Evolutionary conservation across 2,797 vertebrate species (phyloP), one percentile per base, ranked within the genome.

Genomic region (Pseudomugil gertrudae): DNA sequence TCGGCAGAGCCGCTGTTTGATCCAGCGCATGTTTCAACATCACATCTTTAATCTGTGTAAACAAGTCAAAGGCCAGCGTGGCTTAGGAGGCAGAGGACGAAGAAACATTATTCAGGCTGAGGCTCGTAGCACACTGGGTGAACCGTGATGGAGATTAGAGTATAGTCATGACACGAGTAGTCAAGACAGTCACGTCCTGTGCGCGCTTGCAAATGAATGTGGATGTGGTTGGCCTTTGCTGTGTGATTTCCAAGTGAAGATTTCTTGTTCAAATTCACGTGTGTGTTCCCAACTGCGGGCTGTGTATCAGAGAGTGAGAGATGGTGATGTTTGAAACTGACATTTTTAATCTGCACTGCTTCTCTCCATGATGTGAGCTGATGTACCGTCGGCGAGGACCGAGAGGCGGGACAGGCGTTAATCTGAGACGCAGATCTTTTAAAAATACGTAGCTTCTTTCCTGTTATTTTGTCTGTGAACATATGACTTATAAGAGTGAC

Each of bases 321-420:
- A 55, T 32, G 69, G 66, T 79, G 78, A 85, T 11, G 85, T 84
- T 65, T 75, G 81, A 85, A 92, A 90, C 78, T 87, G 88, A 84
- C 90, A 76, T 89, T 90, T 93, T 87, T 86, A 91, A 93, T 93
- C 87, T 90, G 79, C 78, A 45, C 58, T 55, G 74, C 69, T 74
- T 85, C 63, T 68, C 71, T 57, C 72, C 58, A 45, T 71, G 76
- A 80, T 81, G 70, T 85, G 87, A 92, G 91, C 86, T 83, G 86
- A 77, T 69, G 75, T 58, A 74, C 78, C 60, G 68, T 35, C 23
- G 52, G 79, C 65, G 66, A 57, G 57, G 58, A 65, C 76, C 47
- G 64, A 67, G 60, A 68, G 69, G 60, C 47, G 36, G 45, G 45
- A 63, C 14, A 24, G 6, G 58, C 70, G 76, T 84, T 76, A 55